A percentile compares a stretch with the other conserved stretches of the same genome.
These are phyloP conservation scores for Pteronura brasiliensis DNA, from an alignment of 2,113 vertebrate species.

Conservation along the genomic window DNA sequence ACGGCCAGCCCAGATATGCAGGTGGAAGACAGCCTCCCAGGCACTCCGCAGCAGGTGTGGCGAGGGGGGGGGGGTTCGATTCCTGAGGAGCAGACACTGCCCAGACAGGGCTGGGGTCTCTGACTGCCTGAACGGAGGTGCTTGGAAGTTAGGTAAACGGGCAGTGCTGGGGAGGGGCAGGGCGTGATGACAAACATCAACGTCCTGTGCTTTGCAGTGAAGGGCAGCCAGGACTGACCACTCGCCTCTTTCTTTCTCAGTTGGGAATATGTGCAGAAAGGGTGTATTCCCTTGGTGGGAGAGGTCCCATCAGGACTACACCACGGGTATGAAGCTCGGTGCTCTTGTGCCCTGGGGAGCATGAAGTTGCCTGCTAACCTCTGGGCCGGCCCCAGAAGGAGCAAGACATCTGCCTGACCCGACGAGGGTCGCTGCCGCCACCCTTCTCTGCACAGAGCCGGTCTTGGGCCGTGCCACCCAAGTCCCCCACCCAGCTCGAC, in stretches of 20 bases:
- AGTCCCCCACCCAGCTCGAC: fast-evolving
- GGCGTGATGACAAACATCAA: neutral
- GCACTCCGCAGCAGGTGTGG: fast-evolving
- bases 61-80: neutral
- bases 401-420: fast-evolving
- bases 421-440: fast-evolving
- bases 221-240: fast-evolving
- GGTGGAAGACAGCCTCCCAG: neutral
- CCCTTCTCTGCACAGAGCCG: neutral
- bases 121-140: neutral
- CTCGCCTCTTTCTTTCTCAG: neutral
- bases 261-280: neutral
- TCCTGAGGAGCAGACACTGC: neutral
- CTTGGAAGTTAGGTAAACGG: neutral
- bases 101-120: neutral
- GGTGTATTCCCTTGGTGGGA: neutral
- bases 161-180: neutral
- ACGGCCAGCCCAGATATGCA: too few relatives aligned
- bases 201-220: too few relatives aligned
- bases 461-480: fast-evolving
- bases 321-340: neutral
- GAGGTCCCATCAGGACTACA: neutral
- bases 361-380: too few relatives aligned
- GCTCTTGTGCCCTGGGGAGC: fast-evolving
- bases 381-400: too few relatives aligned